Evolutionary conservation across 30 jellyfish, hydroid and myxozoan genomes (phyloP).

Genomic region (Haliclystus octoradiatus): DNA sequence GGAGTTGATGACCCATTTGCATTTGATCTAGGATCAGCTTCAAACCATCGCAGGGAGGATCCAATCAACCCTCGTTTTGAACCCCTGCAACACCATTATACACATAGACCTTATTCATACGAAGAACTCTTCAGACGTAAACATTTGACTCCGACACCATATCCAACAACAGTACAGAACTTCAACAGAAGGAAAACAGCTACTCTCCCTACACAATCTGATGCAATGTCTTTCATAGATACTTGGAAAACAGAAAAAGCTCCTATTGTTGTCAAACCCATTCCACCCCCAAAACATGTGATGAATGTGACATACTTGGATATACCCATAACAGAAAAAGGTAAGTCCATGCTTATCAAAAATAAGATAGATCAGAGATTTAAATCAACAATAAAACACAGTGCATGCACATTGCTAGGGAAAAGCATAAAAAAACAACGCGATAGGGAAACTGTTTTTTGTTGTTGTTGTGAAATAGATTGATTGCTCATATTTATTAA

Average conservation of each 20-base stretch:
- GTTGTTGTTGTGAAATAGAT: no score
- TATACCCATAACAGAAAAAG: background rate
- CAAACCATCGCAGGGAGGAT: background rate
- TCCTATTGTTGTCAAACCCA: background rate
- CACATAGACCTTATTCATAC: background rate
- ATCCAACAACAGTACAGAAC: background rate
- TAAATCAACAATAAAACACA: no score
- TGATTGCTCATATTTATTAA: no score
- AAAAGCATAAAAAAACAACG: no score
- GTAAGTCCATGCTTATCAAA: constrained; percentile 1
- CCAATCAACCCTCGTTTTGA: background rate
- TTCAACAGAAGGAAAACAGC: background rate
- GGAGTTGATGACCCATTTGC: background rate
- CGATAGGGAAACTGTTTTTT: no score
- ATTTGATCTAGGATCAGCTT: background rate
- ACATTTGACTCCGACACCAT: background rate
- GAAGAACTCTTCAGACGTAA: background rate
- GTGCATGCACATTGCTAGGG: no score
- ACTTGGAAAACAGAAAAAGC: background rate
- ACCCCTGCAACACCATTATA: background rate
- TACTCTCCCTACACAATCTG: background rate
- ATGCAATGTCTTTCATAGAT: background rate
- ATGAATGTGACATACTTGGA: background rate
- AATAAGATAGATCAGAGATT: no score
- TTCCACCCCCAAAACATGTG: background rate